Evolutionary conservation across 1,140 invertebrate species (phyloP), one percentile per base, ranked within the genome.

Genomic region (Stegodyphus mimosarum): DNA sequence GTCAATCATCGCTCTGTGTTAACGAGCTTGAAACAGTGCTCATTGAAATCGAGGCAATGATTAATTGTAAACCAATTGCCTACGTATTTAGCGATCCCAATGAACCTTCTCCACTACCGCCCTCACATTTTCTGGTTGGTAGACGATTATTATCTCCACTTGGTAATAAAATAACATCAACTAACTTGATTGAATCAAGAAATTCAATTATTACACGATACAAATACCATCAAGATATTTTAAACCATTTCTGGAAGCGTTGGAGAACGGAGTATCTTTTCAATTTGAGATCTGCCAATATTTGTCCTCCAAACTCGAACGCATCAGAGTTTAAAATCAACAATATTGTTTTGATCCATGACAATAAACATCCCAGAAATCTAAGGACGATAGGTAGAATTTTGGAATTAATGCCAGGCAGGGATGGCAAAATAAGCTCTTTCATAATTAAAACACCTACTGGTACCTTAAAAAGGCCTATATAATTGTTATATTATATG

Each of bases 341-440:
- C 13, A 13, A 55, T 55, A 55, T 55, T 55, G 53, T 55, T 13
- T 55, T 55, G 53, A n/a, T n/a, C n/a, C n/a, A n/a, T n/a, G n/a
- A n/a, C n/a, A n/a, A n/a, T n/a, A 55, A 55, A 55, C 53, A 55
- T 55, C 53, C 53, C 53, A 78, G 64, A 18, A 78, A 67, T 67
- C 18, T 67, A 10, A 67, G 63, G 49, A 78, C 53, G 75, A 17
- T 78, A 11, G 63, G 63, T 51, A 78, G 17, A 13, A 78, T 78
- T 53, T 18, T 67, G 15, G 64, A 69, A 51, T 4, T 18, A 10
- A 55, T 17, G 66, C 75, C 48, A 52, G 75, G 75, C 7, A 10
- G 50, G 67, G 64, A 78, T 49, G 49, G 64, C 11, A 67, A 78
- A 10, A 64, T 78, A 6, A n/a, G 63, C 17, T 78, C 63, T 49